Conservation (phyloP, 2,113 vertebrate genomes). For the Campylorhamphus procurvoides region DNA sequence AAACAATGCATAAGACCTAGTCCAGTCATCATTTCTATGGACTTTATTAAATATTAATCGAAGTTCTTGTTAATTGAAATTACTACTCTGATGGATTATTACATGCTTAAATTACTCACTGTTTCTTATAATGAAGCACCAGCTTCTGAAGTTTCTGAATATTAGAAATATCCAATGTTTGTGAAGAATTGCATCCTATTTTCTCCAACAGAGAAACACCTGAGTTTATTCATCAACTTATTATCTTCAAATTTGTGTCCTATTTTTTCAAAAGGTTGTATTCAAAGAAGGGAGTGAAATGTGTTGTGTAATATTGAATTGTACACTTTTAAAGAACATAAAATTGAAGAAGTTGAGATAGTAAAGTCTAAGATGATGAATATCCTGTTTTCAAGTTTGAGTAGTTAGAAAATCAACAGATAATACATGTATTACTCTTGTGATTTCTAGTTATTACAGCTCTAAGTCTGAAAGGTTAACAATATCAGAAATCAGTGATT, state of each 20-base stretch:
- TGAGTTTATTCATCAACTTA: not conserved
- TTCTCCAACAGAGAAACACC: not conserved
- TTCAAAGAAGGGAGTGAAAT: not conserved
- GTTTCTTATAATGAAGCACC: not conserved
- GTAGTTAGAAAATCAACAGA: not conserved
- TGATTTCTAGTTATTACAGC: not conserved
- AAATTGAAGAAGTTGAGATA: not conserved
- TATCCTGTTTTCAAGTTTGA: not conserved
- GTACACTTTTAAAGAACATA: not conserved
- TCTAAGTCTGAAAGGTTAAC: not conserved
- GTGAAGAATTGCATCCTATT: not conserved
- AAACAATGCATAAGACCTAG: not conserved
- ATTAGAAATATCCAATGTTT: not conserved
- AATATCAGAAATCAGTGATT: not conserved
- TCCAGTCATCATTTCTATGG: not conserved
- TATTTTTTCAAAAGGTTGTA: not conserved
- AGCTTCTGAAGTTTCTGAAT: not conserved
- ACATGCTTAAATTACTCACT: not conserved
- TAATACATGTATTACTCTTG: not conserved
- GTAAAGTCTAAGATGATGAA: not conserved
- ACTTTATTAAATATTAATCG: not conserved
- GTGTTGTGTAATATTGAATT: not conserved
- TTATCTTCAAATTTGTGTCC: not conserved
- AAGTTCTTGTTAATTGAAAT: not conserved
- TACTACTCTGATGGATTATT: not conserved